phyloP scores from a whole-genome alignment of 1,140 invertebrate genomes.

The Chironomus tepperi region DNA sequence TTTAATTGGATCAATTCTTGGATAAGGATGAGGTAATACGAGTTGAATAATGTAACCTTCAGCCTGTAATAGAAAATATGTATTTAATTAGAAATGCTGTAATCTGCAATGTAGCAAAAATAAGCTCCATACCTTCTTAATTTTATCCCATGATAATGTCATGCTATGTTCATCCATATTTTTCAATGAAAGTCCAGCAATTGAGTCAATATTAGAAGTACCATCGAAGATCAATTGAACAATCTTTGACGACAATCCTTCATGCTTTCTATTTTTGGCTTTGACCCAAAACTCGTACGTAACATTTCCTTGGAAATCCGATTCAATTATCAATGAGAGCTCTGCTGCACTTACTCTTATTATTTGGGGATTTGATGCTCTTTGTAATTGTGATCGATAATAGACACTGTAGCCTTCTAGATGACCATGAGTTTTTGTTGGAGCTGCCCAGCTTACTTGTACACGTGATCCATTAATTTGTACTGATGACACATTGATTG shows the following conservation, averaged over 20 bases:
- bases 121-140: slow-evolving; percentile 35
- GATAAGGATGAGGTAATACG: slow-evolving; percentile 44
- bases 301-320: slow-evolving; percentile 49
- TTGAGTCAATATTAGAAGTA: slow-evolving; percentile 49
- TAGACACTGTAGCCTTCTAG: slow-evolving; percentile 54
- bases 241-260: slow-evolving; percentile 50
- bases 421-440: slow-evolving; percentile 50
- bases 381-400: slow-evolving; percentile 38
- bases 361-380: slow-evolving; percentile 40
- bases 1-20: slow-evolving; percentile 36
- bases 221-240: slow-evolving; percentile 51
- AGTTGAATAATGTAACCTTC: slow-evolving; percentile 53
- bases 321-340: slow-evolving; percentile 44
- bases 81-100: too few relatives aligned
- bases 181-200: slow-evolving; percentile 47
- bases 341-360: slow-evolving; percentile 35
- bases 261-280: slow-evolving; percentile 50
- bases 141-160: slow-evolving; percentile 50
- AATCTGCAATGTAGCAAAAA: too few relatives aligned
- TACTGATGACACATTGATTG: slow-evolving; percentile 51
- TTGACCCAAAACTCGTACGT: slow-evolving; percentile 70
- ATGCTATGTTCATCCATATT: slow-evolving; percentile 45
- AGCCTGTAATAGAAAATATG: slow-evolving; percentile 31
- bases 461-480: slow-evolving; percentile 56
- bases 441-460: slow-evolving; percentile 56